Conservation (phyloP, 1,140 invertebrate genomes). For the Solen grandis region DNA sequence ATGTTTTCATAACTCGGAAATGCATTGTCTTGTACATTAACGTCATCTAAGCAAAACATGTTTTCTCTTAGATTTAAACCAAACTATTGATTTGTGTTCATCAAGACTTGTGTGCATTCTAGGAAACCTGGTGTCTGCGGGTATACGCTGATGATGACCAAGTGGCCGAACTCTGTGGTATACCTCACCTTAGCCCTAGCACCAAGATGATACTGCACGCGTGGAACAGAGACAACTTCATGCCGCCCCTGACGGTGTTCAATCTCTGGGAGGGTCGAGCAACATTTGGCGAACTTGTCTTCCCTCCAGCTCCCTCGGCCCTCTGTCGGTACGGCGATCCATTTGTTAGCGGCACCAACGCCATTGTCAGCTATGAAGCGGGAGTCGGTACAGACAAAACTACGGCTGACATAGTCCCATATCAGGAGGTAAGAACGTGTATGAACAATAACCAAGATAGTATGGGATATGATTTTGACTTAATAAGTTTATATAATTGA, state of each 20-base stretch:
- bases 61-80: too few species aligned
- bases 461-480: too few species aligned
- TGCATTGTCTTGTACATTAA: too few species aligned
- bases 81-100: not conserved
- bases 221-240: conserved; percentile 58
- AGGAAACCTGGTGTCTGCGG: conserved; percentile 55
- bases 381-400: conserved; percentile 60
- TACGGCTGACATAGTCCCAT: too few species aligned
- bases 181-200: conserved; percentile 35
- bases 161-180: conserved; percentile 53
- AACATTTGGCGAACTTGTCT: conserved; percentile 39
- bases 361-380: conserved; percentile 58
- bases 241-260: conserved; percentile 27
- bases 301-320: conserved; percentile 42
- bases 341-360: conserved; percentile 57
- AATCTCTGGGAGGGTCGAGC: conserved; percentile 46
- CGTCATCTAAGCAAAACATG: too few species aligned
- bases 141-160: conserved; percentile 37
- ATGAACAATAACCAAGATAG: too few species aligned
- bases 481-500: too few species aligned
- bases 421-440: too few species aligned
- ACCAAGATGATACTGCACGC: too few species aligned
- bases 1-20: too few species aligned
- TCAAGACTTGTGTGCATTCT: too few species aligned
- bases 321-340: conserved; percentile 58